A percentile compares a stretch with the other conserved stretches of the same genome.
These are phyloP conservation scores for Rotaria socialis DNA, from an alignment of 2,888 invertebrate genomes.

Conservation along the genomic window DNA sequence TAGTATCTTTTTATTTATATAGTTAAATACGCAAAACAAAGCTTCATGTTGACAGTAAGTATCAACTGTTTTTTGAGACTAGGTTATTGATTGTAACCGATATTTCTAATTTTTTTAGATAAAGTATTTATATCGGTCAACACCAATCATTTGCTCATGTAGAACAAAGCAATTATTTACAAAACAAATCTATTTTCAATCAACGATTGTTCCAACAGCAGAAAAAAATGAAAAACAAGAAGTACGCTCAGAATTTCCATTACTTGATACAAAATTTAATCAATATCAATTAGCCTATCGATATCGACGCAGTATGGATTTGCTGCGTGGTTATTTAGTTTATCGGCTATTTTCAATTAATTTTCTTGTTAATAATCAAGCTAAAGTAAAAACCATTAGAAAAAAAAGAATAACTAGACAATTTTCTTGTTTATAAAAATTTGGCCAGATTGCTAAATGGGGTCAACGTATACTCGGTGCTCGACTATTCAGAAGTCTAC, in stretches of 20 bases:
- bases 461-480: constrained; percentile 74
- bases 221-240: background rate
- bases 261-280: constrained; percentile 65
- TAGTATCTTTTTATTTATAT: no score
- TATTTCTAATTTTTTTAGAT: background rate
- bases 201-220: background rate
- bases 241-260: background rate
- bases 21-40: background rate
- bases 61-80: background rate
- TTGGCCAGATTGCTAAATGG: constrained; percentile 66
- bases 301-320: constrained; percentile 86
- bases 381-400: constrained; percentile 67
- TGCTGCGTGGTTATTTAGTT: constrained; percentile 81
- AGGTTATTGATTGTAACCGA: background rate
- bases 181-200: background rate
- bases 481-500: constrained; percentile 73
- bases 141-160: background rate
- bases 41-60: background rate
- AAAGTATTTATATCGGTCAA: background rate
- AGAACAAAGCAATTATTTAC: background rate
- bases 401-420: no score
- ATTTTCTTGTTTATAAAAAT: background rate
- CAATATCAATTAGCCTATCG: constrained; percentile 85
- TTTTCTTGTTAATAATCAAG: constrained; percentile 83
- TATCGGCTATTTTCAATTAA: constrained; percentile 83